Evolutionary conservation across 2,797 vertebrate species (phyloP), one percentile per base, ranked within the genome.

Genomic region (Gila robusta): DNA sequence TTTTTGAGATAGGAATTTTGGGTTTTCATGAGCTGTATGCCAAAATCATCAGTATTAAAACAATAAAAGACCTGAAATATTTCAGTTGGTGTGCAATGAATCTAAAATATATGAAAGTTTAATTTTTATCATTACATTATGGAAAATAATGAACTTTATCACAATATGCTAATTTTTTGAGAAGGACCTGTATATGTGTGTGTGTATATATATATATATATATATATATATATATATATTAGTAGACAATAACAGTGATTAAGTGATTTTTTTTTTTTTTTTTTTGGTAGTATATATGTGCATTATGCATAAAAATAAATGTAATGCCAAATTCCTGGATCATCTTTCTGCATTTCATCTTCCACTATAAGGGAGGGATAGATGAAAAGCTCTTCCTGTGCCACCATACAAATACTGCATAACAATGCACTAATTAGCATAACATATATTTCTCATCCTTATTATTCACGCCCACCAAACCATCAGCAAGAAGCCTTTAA

Each of bases 391-490:
- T 26, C 62, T 87, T 73, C 79, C 69, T 69, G 35, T 56, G 47
- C 83, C 62, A 76, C 76, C 69, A 52, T 72, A 67, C 79, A 88
- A 87, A 89, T 82, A 66, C 52, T 83, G 85, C 88, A 86, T 88
- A 88, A 90, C 89, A 84, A 88, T 89, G 78, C 72, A 11, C 78
- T 88, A 77, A 91, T 90, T 90, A 91, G 85, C 88, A 88, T 87
- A 89, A 86, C 80, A 77, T 66, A 70, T 54, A 85, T 81, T 83
- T 79, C 35, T 3, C 82, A 44, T 81, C n/a, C 82, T 88, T 73
- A 89, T 83, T 69, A 76, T 8, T 19, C 62, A 19, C 49, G 1
- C 81, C 66, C 76, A 56, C 59, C 32, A 62, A 74, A 39, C 69
- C 56, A 66, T 11, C 56, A 16, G 41, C 56, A 41, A 81, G 16